Evolutionary conservation across 2,797 vertebrate genomes (phyloP), one percentile per base, ranked within the genome.

Genomic region (Anisognathus igniventris): DNA sequence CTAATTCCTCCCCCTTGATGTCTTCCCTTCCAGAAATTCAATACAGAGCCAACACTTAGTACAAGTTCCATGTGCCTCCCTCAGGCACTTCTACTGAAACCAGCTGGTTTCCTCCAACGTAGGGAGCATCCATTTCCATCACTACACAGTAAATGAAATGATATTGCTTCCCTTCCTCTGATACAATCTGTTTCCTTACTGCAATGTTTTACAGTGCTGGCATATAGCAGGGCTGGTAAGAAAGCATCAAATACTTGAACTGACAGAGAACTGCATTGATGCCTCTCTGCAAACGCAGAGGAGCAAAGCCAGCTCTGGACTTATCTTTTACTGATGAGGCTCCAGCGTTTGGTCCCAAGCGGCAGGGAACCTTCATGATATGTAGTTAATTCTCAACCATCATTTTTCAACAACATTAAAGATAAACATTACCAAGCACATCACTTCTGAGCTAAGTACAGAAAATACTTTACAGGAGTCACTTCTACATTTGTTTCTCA

Each of bases 11-110:
- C 6, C 53, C 33, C 28, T 47, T 74, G 33, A 14, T 72, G 54
- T 62, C 66, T 68, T 61, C 14, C 22, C 54, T 66, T 82, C 31
- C 58, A 87, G 65, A 93, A 94, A 93, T 68, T 37, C 54, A 86
- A 64, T 14, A 76, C 30, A 76, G 60, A 89, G 71, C 45, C 77
- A 93, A 78, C 48, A 48, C 9, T 76, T 56, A 64, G 44, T 27
- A 40, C 51, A 86, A 79, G 50, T 80, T 67, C 40, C 64, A 45
- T n/a, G 27, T 25, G 48, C 51, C 53, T 75, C 71, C 68, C 56
- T 82, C 37, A 54, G 74, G 84, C 77, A 37, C 11, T 50, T 77
- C 67, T 40, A 57, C 42, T 73, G 60, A 88, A 86, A 79, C 8
- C 60, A 64, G 53, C 27, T 67, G 50, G 57, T 72, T 44, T 72